Evolutionary conservation across 2,113 vertebrate species (phyloP).

Genomic region (Ochotona curzoniae): DNA sequence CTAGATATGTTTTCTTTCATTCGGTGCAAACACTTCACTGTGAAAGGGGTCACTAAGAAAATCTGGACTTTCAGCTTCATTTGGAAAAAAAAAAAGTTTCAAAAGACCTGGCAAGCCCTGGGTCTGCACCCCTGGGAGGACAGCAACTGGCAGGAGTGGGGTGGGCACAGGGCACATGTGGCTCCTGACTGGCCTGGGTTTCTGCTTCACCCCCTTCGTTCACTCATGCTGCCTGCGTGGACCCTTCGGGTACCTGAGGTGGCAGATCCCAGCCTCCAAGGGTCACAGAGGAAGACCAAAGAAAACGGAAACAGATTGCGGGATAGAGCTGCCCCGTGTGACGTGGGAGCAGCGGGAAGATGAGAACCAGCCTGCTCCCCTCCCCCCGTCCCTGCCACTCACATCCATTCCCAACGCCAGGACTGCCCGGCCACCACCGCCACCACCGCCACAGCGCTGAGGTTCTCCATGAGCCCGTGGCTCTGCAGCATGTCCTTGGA

Average conservation of each 20-base stretch:
- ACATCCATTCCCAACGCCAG: not conserved
- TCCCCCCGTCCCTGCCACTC: not conserved
- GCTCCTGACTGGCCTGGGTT: not conserved
- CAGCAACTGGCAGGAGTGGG: not conserved
- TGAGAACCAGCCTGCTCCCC: not conserved
- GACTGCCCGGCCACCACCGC: not conserved
- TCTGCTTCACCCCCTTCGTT: not conserved
- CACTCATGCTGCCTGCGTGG: not conserved
- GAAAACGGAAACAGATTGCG: not conserved
- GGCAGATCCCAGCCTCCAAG: not conserved
- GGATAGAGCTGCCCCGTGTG: not conserved
- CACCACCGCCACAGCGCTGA: too few relatives aligned
- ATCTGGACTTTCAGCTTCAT: constrained; percentile 32
- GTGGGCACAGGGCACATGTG: too few relatives aligned
- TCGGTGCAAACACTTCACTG: not conserved
- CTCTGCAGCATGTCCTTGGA: not conserved
- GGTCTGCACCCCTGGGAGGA: not conserved
- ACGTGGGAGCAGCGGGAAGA: not conserved
- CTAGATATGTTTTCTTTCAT: not conserved
- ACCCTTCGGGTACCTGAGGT: not conserved
- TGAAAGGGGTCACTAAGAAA: not conserved
- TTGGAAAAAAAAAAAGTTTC: not conserved
- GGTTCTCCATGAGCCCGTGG: not conserved
- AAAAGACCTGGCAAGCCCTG: not conserved
- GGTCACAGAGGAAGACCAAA: not conserved